phyloP scores from a whole-genome alignment of 1,140 invertebrate genomes.

The Neomicropteryx cornuta region DNA sequence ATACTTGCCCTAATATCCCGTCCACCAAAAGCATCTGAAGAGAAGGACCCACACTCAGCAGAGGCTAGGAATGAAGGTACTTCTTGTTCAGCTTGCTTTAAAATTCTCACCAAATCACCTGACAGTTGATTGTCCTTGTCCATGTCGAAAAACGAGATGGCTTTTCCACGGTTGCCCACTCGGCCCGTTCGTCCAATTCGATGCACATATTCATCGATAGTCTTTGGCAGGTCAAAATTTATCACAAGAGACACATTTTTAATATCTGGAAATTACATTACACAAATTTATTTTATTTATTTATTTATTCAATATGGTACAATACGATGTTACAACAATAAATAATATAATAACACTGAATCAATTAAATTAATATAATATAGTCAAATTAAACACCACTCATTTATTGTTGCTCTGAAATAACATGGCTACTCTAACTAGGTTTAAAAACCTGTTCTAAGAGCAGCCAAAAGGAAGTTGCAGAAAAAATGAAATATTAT shows the following conservation, averaged over 20 bases:
- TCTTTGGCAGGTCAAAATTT: slow-evolving; percentile 83
- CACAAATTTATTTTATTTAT: no score
- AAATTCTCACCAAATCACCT: slow-evolving; percentile 55
- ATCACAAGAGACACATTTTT: slow-evolving; percentile 77
- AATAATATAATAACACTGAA: no score
- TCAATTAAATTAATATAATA: no score
- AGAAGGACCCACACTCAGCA: slow-evolving; percentile 29
- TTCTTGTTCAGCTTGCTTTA: slow-evolving; percentile 51
- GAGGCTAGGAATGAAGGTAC: slow-evolving; percentile 51
- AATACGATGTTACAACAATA: no score
- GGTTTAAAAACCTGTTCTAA: no score
- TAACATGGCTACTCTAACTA: no score
- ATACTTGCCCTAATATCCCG: slow-evolving; percentile 34
- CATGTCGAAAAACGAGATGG: slow-evolving; percentile 77
- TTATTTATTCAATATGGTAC: no score
- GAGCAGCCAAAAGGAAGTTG: no score
- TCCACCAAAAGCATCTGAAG: slow-evolving; percentile 32
- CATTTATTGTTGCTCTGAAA: no score
- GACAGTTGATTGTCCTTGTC: slow-evolving; percentile 49
- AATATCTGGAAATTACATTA: slow-evolving; percentile 49
- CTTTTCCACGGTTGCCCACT: slow-evolving; percentile 82
- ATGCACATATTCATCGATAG: slow-evolving; percentile 90
- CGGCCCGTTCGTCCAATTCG: slow-evolving; percentile 90
- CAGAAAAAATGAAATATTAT: no score
- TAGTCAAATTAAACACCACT: no score